Percentiles rank a stretch among this genome's conserved stretches.
Evolutionary conservation across 2,113 vertebrate species (phyloP).

Genomic region (Seriola rivoliana): DNA sequence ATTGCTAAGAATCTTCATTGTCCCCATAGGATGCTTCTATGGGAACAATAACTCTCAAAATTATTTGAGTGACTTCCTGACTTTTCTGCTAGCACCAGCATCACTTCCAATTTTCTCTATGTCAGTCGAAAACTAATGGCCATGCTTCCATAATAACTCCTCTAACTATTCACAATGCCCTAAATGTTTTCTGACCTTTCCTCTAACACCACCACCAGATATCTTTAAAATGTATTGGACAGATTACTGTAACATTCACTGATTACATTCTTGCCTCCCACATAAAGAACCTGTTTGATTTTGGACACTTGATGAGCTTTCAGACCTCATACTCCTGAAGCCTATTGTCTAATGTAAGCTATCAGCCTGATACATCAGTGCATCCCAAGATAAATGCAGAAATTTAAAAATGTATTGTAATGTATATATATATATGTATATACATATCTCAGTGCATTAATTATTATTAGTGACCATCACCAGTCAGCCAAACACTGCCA

Average conservation of each 20-base stretch:
- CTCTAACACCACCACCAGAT: background rate
- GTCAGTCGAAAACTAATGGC: too few species aligned
- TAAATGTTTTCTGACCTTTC: too few species aligned
- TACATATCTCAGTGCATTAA: constrained; percentile 4
- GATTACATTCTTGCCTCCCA: background rate
- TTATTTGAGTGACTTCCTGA: background rate
- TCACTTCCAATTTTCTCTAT: too few species aligned
- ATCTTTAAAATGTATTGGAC: background rate
- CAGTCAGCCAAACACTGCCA: constrained; percentile 31
- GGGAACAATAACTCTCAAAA: too few species aligned
- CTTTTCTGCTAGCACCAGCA: background rate
- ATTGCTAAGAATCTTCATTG: too few species aligned
- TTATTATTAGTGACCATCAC: background rate
- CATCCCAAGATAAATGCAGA: background rate
- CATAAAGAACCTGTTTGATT: background rate
- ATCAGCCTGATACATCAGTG: constrained; percentile 22
- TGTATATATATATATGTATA: background rate
- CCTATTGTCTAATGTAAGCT: background rate
- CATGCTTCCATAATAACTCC: too few species aligned
- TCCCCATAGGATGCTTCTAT: too few species aligned
- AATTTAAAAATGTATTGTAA: constrained; percentile 1
- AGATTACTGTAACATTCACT: background rate
- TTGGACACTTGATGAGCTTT: too few species aligned
- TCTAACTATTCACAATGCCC: too few species aligned
- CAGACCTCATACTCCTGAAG: background rate